Evolutionary conservation across 2,797 vertebrate genomes (phyloP), one percentile per base, ranked within the genome.

Genomic region (Acipenser ruthenus): DNA sequence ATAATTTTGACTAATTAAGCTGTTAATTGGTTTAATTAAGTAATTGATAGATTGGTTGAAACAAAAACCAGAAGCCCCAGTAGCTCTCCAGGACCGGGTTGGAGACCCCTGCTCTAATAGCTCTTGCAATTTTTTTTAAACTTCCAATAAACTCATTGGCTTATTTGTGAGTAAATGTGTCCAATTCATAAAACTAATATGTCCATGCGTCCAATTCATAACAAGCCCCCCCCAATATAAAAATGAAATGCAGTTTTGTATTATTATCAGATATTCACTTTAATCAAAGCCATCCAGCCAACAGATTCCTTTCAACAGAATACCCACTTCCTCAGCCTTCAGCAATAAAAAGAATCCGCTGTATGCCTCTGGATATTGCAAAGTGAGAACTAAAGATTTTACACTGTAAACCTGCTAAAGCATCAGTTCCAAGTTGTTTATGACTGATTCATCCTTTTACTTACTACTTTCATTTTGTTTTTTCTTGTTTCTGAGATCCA

Each of bases 331-430:
- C 12, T 58, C 55, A 58, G 3, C 11, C 55, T 58, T 58, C 55
- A 58, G 11, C 58, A 13, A 58, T 58, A 58, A 11, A 58, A 58
- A 58, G 3, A 58, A 58, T 58, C 10, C 6, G 55, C 55, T 58
- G 55, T 58, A 58, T n/a, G 55, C 55, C 55, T n/a, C 55, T 58
- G 55, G 55, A 58, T 58, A 58, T 58, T 7, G 15, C 55, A n/a
- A n/a, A 5, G 15, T 58, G 10, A 58, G 55, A 58, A 11, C 55
- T n/a, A 58, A 11, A 58, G 12, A 7, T 58, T 58, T 58, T n/a
- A n/a, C 9, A 11, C 55, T 15, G 10, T 58, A 11, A 15, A 11
- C 55, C 6, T n/a, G 12, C 15, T 4, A 58, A 58, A 58, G 12
- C 55, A 58, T 13, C 55, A 58, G 11, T 13, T 58, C 10, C 10